phyloP scores from a whole-genome alignment of 2,113 vertebrate species.

The Acrocephalus kingi region DNA sequence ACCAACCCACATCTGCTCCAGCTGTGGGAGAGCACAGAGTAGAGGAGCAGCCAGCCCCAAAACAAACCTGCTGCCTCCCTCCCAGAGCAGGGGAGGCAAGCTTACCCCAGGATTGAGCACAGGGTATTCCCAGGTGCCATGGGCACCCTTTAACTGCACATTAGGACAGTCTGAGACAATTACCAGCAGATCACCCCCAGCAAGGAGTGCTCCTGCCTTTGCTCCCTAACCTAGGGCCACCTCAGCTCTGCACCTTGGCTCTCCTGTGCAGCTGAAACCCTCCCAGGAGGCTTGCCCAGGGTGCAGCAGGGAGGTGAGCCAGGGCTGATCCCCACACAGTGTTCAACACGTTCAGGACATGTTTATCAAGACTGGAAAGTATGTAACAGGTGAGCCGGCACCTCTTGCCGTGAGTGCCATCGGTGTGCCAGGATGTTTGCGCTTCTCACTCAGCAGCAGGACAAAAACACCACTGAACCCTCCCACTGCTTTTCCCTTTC shows the following conservation, averaged over 20 bases:
- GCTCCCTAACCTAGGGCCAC: not conserved
- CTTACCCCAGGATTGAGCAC: accelerated
- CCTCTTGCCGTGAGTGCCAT: not conserved
- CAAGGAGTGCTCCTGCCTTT: not conserved
- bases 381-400: not conserved
- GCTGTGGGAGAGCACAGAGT: accelerated
- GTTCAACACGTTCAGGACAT: not conserved
- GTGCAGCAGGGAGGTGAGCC: not conserved
- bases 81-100: not conserved
- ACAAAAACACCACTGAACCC: not conserved
- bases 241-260: not conserved
- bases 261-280: not conserved
- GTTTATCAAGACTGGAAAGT: not conserved
- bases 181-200: not conserved
- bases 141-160: accelerated
- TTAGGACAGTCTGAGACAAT: not conserved
- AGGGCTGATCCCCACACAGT: accelerated
- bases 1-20: accelerated
- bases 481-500: not conserved
- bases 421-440: accelerated
- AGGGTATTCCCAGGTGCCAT: not conserved
- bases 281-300: not conserved
- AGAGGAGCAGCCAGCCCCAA: not conserved
- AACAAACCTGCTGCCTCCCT: not conserved
- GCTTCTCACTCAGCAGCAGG: not conserved